phyloP scores from a whole-genome alignment of 2,113 vertebrate species.

The Grammomys dolichurus region DNA sequence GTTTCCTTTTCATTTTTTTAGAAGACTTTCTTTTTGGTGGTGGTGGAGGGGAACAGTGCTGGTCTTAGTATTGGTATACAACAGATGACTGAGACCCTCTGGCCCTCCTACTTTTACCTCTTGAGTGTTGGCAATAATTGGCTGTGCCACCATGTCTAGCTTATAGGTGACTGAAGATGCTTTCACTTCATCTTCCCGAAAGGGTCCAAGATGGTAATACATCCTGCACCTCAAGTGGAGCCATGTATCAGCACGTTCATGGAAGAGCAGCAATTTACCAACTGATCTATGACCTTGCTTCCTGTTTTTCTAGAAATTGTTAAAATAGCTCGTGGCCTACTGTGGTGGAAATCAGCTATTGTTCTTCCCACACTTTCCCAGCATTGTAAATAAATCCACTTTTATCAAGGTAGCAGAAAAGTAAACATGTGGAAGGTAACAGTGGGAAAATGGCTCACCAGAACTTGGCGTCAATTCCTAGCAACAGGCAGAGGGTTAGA shows the following conservation, averaged over 20 bases:
- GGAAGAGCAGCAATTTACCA: background rate
- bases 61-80: background rate
- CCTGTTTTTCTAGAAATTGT: background rate
- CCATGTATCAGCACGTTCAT: background rate
- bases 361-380: background rate
- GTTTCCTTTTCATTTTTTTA: background rate
- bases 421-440: no score
- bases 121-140: background rate
- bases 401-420: background rate
- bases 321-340: background rate
- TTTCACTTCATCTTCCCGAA: background rate
- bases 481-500: background rate
- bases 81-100: background rate
- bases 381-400: background rate
- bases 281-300: background rate
- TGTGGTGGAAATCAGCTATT: background rate
- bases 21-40: background rate
- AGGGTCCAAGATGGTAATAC: background rate
- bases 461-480: background rate
- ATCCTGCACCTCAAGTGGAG: background rate
- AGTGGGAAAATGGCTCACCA: background rate
- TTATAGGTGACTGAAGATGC: background rate
- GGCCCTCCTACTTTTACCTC: background rate
- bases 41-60: background rate
- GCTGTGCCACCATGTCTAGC: background rate